Base-by-base conservation (phyloP, 2,113 vertebrate species). In the Leucosticte australis region DNA sequence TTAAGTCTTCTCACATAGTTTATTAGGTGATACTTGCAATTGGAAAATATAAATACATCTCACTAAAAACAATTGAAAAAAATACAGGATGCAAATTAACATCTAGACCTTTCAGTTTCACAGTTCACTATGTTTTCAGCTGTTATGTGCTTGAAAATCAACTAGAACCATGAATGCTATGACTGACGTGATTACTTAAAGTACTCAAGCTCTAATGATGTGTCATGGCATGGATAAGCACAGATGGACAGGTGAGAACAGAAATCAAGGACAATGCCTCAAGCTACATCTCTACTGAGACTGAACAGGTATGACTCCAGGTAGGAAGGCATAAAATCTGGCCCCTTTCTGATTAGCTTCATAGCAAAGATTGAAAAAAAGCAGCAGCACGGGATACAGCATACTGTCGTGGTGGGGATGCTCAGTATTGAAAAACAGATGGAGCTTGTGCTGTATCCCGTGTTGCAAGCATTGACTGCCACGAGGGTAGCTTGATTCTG, bases 311-410 rank as follows among this genome's bases (percentile, higher is more conserved):
- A 31, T 6, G 33, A 50, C 6, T 55, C 24, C 42, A 67, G 2
- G 2, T 5, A n/a, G 18, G 42, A 3, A 41, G 18, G 7, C 65
- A 56, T 10, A 63, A 78, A 74, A 70, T n/a, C 11, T 21, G 6
- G 1, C 10, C 21, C 52, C 79, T 65, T 86, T 42, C 24, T 47
- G 27, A 7, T 17, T 30, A 78, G 14, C 4, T 60, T 49, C 49
- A 30, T 9, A 39, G 8, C 10, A 63, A 91, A 46, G 27, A 33
- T 9, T 50, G 52, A 42, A 19, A 85, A 86, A 69, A 64, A 64
- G 27, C 1, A 6, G 53, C 23, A 75, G 56, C 10, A 39, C 0
- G 2, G 39, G 33, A 17, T 24, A 24, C 0, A 0, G 18, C 41
- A 30, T 4, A 12, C 13, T 7, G 6, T 64, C 41, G 33, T 42